Conservation (phyloP, 2,113 vertebrate genomes). For the Antechinus stuartii region DNA sequence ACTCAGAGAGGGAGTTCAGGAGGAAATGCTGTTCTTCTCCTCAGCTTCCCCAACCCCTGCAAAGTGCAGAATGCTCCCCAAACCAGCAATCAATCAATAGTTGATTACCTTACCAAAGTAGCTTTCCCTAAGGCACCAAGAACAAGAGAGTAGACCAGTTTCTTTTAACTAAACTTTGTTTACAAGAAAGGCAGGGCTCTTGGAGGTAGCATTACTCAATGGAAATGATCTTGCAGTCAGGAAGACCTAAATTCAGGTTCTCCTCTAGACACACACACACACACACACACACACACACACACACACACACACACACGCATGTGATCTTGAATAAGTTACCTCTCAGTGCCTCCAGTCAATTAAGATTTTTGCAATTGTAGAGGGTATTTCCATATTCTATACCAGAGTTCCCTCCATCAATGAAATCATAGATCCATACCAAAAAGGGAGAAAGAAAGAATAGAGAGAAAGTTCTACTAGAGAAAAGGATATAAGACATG, state of each 20-base stretch:
- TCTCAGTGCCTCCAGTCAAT: background rate
- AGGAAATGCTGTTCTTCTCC: background rate
- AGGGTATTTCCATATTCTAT: background rate
- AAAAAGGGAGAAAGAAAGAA: background rate
- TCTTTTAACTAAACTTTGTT: background rate
- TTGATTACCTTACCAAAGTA: background rate
- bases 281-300: background rate
- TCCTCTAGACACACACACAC: background rate
- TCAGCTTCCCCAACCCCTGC: background rate
- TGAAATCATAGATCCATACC: background rate
- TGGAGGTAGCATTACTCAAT: background rate
- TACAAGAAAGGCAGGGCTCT: background rate
- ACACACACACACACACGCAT: background rate
- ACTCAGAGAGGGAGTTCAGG: background rate
- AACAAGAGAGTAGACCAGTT: background rate
- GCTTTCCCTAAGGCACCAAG: background rate
- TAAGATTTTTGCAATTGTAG: background rate
- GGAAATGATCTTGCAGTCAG: background rate
- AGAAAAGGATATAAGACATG: background rate
- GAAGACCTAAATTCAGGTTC: background rate
- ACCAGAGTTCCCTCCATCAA: background rate
- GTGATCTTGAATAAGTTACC: background rate
- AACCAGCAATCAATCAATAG: background rate
- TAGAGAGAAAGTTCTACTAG: background rate
- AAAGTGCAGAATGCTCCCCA: background rate